Base-by-base conservation (phyloP, 2,113 vertebrate species). In the Promerops cafer region DNA sequence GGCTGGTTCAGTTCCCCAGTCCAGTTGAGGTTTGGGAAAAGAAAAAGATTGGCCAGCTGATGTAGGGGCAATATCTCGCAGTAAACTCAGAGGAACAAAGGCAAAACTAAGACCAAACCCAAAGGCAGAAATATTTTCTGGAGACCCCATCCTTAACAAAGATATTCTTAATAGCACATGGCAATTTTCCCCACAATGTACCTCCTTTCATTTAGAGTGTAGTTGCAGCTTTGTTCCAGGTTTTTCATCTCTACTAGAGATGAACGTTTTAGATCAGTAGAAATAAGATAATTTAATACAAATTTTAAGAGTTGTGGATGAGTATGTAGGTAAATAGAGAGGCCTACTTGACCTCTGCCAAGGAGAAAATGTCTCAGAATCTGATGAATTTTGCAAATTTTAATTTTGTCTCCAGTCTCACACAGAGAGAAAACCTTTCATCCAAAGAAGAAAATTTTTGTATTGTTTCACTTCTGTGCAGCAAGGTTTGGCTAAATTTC, bases 21-120 rank as follows among this genome's bases (percentile, higher is more conserved):
- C 3, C 10, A 26, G 2, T 44, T 64, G 18, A 47, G 8, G 17
- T 3, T 1, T 27, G 22, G 11, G 14, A 7, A 45, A 20, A 45
- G 27, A 54, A 76, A 64, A 5, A 59, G 7, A n/a, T 6, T 47
- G 27, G 10, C 6, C 56, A 45, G 7, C 5, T 60, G 40, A 74
- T 52, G 18, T 26, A 80, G 5, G 6, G 4, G 2, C 2, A 39
- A 3, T 40, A 45, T 37, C 4, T 59, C 6, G 0, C 15, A 50
- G 11, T 14, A 31, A 88, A 9, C 11, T 50, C n/a, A 83, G 10
- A 64, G 0, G 3, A 82, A 19, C 13, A 42, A 64, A 50, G 16
- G 3, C 1, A 35, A 53, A 63, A 9, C 6, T 45, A 68, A 91
- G 68, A 59, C 6, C 6, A 54, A 80, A 52, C 10, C 3, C 28